These are phyloP conservation scores for Troides helena DNA, from an alignment of 2,888 invertebrate species.

Conservation along the genomic window DNA sequence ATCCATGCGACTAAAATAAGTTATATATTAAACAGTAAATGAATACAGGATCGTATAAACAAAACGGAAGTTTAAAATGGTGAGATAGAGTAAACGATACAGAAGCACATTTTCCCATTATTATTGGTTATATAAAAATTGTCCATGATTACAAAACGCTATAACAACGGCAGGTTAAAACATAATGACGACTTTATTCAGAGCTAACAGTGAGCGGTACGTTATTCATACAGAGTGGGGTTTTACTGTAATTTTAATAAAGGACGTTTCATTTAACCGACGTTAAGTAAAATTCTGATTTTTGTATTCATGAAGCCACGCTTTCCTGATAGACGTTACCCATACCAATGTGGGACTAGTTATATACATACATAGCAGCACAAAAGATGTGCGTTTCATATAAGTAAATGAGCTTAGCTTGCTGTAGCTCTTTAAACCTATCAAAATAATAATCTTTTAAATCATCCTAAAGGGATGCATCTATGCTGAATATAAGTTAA, in stretches of 20 bases:
- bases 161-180: not conserved
- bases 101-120: constrained; percentile 6
- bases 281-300: no score
- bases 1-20: not conserved
- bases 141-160: not conserved
- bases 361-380: no score
- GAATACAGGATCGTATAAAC: not conserved
- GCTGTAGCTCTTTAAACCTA: no score
- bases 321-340: no score
- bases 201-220: not conserved
- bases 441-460: no score
- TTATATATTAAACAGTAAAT: not conserved
- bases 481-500: no score
- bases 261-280: not conserved
- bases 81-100: not conserved
- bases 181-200: constrained; percentile 13
- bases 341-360: no score
- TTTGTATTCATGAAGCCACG: no score
- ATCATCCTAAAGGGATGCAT: no score
- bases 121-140: constrained; percentile 15
- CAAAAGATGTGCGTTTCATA: no score
- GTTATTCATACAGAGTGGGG: not conserved
- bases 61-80: constrained; percentile 2
- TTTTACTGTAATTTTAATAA: constrained; percentile 4
- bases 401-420: no score